Percentiles rank a stretch among this genome's conserved stretches.
These are phyloP conservation scores for Nymphalis urticae DNA, from an alignment of 2,888 invertebrate genomes.

Conservation along the genomic window DNA sequence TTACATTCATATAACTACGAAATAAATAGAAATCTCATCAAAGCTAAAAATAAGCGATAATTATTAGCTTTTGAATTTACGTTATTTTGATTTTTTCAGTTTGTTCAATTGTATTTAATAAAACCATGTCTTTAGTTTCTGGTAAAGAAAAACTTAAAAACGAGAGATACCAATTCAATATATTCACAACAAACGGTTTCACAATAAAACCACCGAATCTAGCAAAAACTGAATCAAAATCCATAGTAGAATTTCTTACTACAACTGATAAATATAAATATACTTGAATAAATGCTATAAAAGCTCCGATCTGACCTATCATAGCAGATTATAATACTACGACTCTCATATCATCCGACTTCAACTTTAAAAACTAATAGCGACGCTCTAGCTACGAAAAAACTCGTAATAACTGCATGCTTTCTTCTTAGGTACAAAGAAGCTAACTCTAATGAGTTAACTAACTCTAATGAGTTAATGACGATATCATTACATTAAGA, in stretches of 20 bases:
- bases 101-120: slow-evolving; percentile 67
- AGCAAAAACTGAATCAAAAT: slow-evolving; percentile 86
- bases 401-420: slow-evolving; percentile 57
- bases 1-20: too few relatives aligned
- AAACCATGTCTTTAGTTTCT: slow-evolving; percentile 67
- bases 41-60: too few relatives aligned
- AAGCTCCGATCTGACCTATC: slow-evolving; percentile 88
- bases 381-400: slow-evolving; percentile 57
- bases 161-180: slow-evolving; percentile 67
- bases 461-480: too few relatives aligned
- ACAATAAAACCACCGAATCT: slow-evolving; percentile 86
- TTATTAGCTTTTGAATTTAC: slow-evolving; percentile 3
- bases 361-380: slow-evolving; percentile 65
- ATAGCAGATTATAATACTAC: slow-evolving; percentile 86
- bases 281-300: slow-evolving; percentile 83
- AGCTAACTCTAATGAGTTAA: too few relatives aligned
- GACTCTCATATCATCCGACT: slow-evolving; percentile 49
- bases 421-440: slow-evolving; percentile 61
- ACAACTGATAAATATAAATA: slow-evolving; percentile 89
- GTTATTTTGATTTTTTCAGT: slow-evolving; percentile 47
- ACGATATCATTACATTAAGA: slow-evolving; percentile 89
- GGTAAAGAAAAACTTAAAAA: slow-evolving; percentile 64
- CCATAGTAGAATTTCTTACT: slow-evolving; percentile 89
- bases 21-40: too few relatives aligned
- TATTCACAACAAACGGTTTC: slow-evolving; percentile 85